These are phyloP conservation scores for Zaprionus camerounensis DNA, from an alignment of 1,140 invertebrate genomes.

Conservation along the genomic window DNA sequence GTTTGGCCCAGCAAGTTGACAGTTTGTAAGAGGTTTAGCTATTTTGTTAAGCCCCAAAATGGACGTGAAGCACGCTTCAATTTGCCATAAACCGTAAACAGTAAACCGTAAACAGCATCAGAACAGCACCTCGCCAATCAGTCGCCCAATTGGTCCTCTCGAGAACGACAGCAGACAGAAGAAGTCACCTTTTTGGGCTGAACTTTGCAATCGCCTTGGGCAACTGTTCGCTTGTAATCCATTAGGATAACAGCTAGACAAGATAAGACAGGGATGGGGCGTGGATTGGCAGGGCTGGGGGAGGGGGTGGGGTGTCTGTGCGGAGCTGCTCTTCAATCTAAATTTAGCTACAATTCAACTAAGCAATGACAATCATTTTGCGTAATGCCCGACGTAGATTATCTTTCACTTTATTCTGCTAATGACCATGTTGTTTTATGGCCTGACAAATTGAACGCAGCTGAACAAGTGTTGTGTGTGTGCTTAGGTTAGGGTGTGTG, in stretches of 20 bases:
- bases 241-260: constrained; percentile 7
- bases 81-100: not conserved
- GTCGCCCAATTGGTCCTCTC: not conserved
- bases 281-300: not conserved
- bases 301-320: not conserved
- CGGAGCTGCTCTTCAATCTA: not conserved
- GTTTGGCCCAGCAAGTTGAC: not conserved
- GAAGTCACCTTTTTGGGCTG: constrained; percentile 3
- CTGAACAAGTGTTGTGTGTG: not conserved
- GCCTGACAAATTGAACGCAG: constrained; percentile 25
- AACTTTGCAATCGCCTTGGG: not conserved
- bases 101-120: not conserved
- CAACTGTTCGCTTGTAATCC: constrained; percentile 16
- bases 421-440: constrained; percentile 44
- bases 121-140: not conserved
- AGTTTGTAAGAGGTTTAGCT: not conserved
- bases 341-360: constrained; percentile 18
- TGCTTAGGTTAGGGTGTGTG: not conserved
- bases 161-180: not conserved
- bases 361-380: constrained; percentile 21
- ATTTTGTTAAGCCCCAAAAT: not conserved
- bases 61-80: not conserved
- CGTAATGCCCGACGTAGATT: constrained; percentile 28
- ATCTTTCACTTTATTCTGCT: constrained; percentile 16
- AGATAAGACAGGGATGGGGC: not conserved